These are phyloP conservation scores for Drosophila leontia DNA, from an alignment of 1,140 invertebrate species.

Conservation along the genomic window DNA sequence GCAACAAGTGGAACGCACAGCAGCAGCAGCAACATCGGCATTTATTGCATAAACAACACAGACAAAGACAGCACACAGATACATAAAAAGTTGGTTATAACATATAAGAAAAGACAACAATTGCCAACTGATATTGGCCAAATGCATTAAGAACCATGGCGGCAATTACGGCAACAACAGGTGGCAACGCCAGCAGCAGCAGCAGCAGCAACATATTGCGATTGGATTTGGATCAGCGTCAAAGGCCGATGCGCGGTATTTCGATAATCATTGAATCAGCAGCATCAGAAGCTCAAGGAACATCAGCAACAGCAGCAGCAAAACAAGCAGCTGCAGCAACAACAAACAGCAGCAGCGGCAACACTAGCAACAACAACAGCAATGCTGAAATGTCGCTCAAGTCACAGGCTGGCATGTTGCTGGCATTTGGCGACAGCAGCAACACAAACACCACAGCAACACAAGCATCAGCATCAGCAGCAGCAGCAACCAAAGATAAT, in stretches of 20 bases:
- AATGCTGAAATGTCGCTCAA: constrained; percentile 74
- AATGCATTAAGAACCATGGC: constrained; percentile 72
- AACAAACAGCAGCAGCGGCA: constrained; percentile 31
- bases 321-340: constrained; percentile 18
- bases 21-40: constrained; percentile 36
- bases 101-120: neutral
- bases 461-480: constrained; percentile 28
- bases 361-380: constrained; percentile 34
- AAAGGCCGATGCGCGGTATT: constrained; percentile 71
- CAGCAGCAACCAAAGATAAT: constrained; percentile 63
- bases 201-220: constrained; percentile 33
- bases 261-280: constrained; percentile 75
- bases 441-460: constrained; percentile 28
- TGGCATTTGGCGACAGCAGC: constrained; percentile 72
- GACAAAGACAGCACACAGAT: constrained; percentile 26
- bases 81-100: constrained; percentile 5
- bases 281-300: constrained; percentile 24
- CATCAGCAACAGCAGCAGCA: constrained; percentile 27
- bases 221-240: constrained; percentile 32
- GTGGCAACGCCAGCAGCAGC: constrained; percentile 25
- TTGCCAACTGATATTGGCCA: constrained; percentile 43
- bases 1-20: constrained; percentile 58
- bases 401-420: constrained; percentile 73
- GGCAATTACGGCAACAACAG: constrained; percentile 51
- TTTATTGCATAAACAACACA: constrained; percentile 58